phyloP scores from a whole-genome alignment of 1,140 invertebrate genomes.

The Nebria ingens region DNA sequence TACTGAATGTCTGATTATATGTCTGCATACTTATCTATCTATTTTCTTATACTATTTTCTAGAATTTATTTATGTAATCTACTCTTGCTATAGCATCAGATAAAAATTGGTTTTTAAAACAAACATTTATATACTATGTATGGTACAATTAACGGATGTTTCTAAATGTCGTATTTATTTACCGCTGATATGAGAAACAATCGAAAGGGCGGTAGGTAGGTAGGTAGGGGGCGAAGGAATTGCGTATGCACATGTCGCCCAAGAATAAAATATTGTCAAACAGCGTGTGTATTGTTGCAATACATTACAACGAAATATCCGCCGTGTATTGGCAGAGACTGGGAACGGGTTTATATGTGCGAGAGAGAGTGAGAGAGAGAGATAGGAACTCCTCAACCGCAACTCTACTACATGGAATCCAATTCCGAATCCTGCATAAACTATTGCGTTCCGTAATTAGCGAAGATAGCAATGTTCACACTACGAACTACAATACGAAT shows the following conservation, averaged over 20 bases:
- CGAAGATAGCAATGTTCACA: conserved; percentile 2
- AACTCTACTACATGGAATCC: background rate
- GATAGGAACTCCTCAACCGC: background rate
- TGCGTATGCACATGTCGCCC: background rate
- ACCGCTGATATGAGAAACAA: background rate
- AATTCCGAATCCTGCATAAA: conserved; percentile 7
- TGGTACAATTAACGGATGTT: background rate
- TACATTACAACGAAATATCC: conserved; percentile 7
- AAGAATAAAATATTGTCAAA: conserved; percentile 1
- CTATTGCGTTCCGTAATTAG: background rate
- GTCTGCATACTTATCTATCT: background rate
- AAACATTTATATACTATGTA: background rate
- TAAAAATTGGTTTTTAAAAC: background rate
- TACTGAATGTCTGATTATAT: background rate
- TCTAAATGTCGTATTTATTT: conserved; percentile 4
- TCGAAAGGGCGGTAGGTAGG: background rate
- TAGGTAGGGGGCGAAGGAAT: background rate
- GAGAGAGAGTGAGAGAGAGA: too few relatives aligned
- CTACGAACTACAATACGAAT: background rate
- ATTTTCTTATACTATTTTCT: background rate
- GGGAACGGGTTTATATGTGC: too few relatives aligned
- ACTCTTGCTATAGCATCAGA: background rate
- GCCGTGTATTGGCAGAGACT: background rate
- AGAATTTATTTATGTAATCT: background rate
- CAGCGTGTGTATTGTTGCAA: background rate